Evolutionary conservation across 2,113 vertebrate species (phyloP), one percentile per base, ranked within the genome.

Genomic region (Formicarius rufipectus): DNA sequence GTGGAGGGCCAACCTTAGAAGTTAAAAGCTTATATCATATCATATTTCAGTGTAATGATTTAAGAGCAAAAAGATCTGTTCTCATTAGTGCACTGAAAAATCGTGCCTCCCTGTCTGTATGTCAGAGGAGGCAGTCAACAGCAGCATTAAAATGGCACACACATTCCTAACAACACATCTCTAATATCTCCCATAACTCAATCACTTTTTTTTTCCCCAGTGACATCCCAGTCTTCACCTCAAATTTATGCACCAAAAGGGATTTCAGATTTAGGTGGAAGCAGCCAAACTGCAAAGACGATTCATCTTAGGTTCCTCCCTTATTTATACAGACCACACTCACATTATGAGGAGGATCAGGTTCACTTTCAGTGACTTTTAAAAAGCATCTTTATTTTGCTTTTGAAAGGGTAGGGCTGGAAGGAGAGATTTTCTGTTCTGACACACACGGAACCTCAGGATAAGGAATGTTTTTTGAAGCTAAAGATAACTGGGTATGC

Each of bases 71-170:
- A 85, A 94, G 87, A 83, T 85, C 76, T 73, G 77, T 37, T 91
- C 87, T 84, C 95, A 92, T 93, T 93, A 93, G 56, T 40, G 75
- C n/a, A 21, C 72, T 81, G 87, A 95, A 95, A 96, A 95, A 80
- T 88, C 0, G 3, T 77, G 50, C 67, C 76, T 85, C 83, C 67
- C 55, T 88, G 72, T 66, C 62, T 55, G 23, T 68, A 39, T 93
- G 87, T 94, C 93, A 86, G 68, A 75, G 85, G 56, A 79, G 84
- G 89, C 74, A 94, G 93, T 94, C 92, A 96, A 72, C 49, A 93
- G 52, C 20, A 64, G 66, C 31, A 60, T 84, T 92, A 64, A 94
- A 93, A 64, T 14, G 52, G 68, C 55, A 69, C 28, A 40, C 6
- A 8, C 76, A 52, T 93, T 92, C 90, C 76, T 84, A 83, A 66